Evolutionary conservation across 2,113 vertebrate species (phyloP).

Genomic region (Pheucticus melanocephalus): DNA sequence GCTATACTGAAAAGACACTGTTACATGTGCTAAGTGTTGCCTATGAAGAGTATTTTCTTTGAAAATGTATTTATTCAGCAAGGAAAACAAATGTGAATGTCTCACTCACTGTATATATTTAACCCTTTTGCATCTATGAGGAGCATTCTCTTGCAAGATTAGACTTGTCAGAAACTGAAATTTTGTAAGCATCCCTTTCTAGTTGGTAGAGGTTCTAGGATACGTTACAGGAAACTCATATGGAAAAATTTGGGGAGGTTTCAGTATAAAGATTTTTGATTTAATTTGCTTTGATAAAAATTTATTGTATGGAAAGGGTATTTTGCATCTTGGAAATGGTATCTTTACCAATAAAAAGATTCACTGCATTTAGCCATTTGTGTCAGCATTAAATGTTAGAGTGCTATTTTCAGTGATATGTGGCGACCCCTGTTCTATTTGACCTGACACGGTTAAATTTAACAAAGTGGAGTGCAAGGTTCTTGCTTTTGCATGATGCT

Average conservation of each 20-base stretch:
- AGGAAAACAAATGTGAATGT: neutral
- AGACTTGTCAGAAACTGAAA: neutral
- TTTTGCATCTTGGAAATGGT: neutral
- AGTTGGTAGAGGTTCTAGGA: neutral
- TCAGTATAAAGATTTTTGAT: neutral
- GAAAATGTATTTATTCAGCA: neutral
- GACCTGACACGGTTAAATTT: neutral
- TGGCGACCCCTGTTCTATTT: neutral
- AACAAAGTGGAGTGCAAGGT: neutral
- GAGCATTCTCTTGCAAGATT: neutral
- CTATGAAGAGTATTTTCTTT: neutral
- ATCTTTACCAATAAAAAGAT: slow-evolving; percentile 7
- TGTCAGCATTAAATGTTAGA: neutral
- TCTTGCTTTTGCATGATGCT: neutral
- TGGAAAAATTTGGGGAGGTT: neutral
- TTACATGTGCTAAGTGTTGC: neutral
- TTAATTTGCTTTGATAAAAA: neutral
- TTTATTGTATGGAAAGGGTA: neutral
- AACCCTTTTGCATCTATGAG: neutral
- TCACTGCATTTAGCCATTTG: neutral
- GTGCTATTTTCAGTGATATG: neutral
- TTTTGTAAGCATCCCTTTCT: neutral
- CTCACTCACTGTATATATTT: neutral
- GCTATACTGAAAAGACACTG: neutral
- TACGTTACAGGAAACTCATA: neutral